Evolutionary conservation across 2,113 vertebrate species (phyloP), one percentile per base, ranked within the genome.

Genomic region (Furnarius figulus): DNA sequence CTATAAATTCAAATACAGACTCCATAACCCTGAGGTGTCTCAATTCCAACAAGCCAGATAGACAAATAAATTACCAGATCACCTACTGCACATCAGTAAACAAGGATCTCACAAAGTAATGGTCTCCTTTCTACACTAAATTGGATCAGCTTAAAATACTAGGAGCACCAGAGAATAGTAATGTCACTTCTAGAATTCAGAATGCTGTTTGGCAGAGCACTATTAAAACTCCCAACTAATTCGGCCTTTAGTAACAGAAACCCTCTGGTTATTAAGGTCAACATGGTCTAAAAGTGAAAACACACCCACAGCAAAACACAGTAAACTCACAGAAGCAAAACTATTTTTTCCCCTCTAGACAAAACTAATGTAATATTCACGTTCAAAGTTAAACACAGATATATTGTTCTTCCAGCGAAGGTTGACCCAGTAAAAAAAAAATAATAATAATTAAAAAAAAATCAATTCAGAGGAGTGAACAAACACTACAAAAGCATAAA

Each of bases 1-100:
- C 81, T 96, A 84, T 93, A 96, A 94, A 98, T 90, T 95, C 81
- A 93, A 96, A 96, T 90, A 78, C 12, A 75, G 33, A 47, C 42
- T 70, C 52, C 44, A 33, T 39, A 78, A 90, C 23, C 52, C 40
- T 80, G 59, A 67, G 53, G 21, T 85, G 49, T 88, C 21, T 87
- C 50, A 95, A 49, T 91, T 95, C 89, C 70, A 95, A 83, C 78
- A 93, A 87, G 77, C 63, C 73, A 97, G 63, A 93, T 33, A 93
- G 53, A 94, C 73, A 94, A 85, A 95, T 90, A 97, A 97, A 92
- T 91, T 35, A 90, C 53, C 90, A 71, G 77, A 75, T 94, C 84
- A 93, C 80, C 68, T 94, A 66, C 14, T 8, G 74, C 12, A 92
- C 66, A 22, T 49, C 56, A 50, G 59, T 80, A 97, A 97, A 92